Conservation (phyloP, 2,113 vertebrate species). For the Eudyptes chrysolophus region DNA sequence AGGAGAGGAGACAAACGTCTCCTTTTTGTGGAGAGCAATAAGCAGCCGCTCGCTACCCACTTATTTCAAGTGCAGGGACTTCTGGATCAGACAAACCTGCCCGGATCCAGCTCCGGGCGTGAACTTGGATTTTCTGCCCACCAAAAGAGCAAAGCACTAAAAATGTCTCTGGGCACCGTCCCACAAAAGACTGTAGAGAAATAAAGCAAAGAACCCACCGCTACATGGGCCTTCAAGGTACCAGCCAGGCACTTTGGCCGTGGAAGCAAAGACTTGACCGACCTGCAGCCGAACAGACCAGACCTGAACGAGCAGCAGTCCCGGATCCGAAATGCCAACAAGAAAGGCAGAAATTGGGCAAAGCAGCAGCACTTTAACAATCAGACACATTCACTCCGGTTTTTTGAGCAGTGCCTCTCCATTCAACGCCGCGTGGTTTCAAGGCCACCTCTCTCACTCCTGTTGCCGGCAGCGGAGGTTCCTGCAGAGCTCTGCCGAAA, state of each 20-base stretch:
- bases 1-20: background rate
- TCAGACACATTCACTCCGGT: background rate
- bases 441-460: background rate
- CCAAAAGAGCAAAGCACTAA: background rate
- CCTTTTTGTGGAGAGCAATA: background rate
- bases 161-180: background rate
- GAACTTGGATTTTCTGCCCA: background rate
- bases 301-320: background rate
- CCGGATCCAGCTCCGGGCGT: background rate
- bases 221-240: background rate
- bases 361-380: background rate
- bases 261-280: background rate
- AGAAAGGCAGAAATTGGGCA: background rate
- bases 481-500: background rate
- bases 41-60: background rate
- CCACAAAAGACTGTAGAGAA: background rate
- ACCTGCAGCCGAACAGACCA: background rate
- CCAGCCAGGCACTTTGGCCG: background rate
- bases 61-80: background rate
- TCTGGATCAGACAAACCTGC: background rate
- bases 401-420: background rate
- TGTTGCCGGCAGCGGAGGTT: accelerated
- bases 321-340: accelerated
- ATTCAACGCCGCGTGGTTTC: accelerated
- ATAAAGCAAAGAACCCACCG: background rate